Evolutionary conservation across 2,888 invertebrate genomes (phyloP), one percentile per base, ranked within the genome.

Genomic region (Papilio elwesi): DNA sequence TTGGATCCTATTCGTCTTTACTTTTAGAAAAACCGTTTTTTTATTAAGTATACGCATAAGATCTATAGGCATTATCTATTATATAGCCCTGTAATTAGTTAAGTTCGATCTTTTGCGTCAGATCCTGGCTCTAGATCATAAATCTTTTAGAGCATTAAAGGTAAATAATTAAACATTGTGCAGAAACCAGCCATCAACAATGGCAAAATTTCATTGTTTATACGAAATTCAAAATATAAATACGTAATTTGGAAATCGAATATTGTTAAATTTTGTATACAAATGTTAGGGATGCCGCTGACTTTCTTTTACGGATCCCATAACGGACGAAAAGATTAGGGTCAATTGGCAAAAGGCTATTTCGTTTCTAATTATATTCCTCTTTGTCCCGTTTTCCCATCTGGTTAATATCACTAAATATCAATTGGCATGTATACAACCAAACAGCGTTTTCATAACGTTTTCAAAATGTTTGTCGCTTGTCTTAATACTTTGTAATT

Each of bases 381-480:
- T 11, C 13, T 59, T 38, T 59, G 11, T 59, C 8, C 59, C 59
- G 38, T 59, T 59, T 38, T 59, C 59, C 38, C 59, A 38, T 59
- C 59, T 59, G 59, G 59, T 59, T 59, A 59, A 59, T 36, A n/a
- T 26, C 36, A 38, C 36, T n/a, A 43, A 43, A 59, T 38, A 59
- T 9, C 38, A 7, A n/a, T 59, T 59, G 7, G 8, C 4, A 38
- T 36, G 59, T 38, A n/a, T 57, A 38, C 4, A 57, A 12, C 7
- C 8, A 59, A 38, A 38, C 59, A 38, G 59, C 59, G 38, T 38
- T 36, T 13, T 59, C 3, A 38, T 59, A 57, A 36, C 26, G 12
- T 8, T n/a, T n/a, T 57, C 1, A 55, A 55, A 26, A 26, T 26
- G 1, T 26, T 26, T 26, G 26, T 26, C 26, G 26, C 4, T 2